Evolutionary conservation across 2,113 vertebrate species (phyloP).

Genomic region (Phrynosoma platyrhinos): DNA sequence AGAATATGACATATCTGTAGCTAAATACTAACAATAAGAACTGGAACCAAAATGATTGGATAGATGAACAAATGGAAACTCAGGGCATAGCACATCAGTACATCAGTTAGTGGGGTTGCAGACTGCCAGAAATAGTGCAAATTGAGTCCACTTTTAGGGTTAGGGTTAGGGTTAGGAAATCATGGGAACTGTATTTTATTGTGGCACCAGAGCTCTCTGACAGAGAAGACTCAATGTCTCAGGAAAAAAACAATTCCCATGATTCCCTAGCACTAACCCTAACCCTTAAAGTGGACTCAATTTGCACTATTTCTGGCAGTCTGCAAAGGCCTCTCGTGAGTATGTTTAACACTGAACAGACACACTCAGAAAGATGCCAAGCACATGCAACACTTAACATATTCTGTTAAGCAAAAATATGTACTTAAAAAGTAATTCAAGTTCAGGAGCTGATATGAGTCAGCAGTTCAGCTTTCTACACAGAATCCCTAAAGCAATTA

Average conservation of each 20-base stretch:
- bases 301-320: too few relatives aligned
- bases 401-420: not conserved
- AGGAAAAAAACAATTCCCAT: too few relatives aligned
- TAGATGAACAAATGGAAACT: not conserved
- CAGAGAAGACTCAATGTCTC: too few relatives aligned
- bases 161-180: too few relatives aligned
- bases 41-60: not conserved
- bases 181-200: too few relatives aligned
- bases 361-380: not conserved
- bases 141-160: too few relatives aligned
- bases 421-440: not conserved
- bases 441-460: slow-evolving; percentile 3
- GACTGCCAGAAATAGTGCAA: too few relatives aligned
- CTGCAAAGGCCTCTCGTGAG: too few relatives aligned
- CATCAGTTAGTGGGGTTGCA: not conserved
- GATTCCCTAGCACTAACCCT: too few relatives aligned
- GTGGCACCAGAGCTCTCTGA: too few relatives aligned
- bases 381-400: not conserved
- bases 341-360: not conserved
- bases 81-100: not conserved
- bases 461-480: not conserved
- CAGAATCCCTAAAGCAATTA: slow-evolving; percentile 14
- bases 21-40: not conserved
- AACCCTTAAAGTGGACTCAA: too few relatives aligned
- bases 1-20: not conserved